Conservation (phyloP, 2,888 invertebrate genomes). For the Panopea generosa region DNA sequence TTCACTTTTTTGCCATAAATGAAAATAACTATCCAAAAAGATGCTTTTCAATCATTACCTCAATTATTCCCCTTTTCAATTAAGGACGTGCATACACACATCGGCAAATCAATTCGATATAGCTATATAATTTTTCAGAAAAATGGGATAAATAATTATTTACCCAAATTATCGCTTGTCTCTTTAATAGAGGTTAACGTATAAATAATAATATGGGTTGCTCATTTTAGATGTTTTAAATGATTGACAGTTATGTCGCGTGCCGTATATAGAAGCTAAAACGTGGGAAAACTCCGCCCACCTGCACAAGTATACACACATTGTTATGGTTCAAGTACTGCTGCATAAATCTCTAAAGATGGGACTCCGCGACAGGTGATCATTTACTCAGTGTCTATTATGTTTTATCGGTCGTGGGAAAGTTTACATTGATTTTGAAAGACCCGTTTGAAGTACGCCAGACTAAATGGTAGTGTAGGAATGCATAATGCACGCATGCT, state of each 20-base stretch:
- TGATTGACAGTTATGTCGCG: constrained; percentile 47
- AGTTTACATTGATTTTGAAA: neutral
- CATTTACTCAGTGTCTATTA: constrained; percentile 7
- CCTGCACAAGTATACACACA: constrained; percentile 24
- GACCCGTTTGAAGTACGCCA: neutral
- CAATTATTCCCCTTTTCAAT: no score
- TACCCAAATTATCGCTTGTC: no score
- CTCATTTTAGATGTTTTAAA: neutral
- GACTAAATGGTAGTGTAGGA: neutral
- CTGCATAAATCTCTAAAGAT: constrained; percentile 22
- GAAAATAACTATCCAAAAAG: no score
- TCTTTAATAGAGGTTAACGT: no score
- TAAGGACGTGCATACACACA: no score
- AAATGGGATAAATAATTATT: no score
- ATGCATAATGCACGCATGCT: no score
- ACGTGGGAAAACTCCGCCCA: constrained; percentile 53
- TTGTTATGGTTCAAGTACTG: neutral
- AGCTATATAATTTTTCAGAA: no score
- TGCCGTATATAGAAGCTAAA: constrained; percentile 37
- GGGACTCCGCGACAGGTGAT: constrained; percentile 23
- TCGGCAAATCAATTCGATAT: no score
- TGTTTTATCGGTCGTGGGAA: constrained; percentile 18
- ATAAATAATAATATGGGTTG: no score
- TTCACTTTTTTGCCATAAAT: no score
- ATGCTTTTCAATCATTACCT: no score